Conservation (phyloP, 2,113 vertebrate species). For the Macquaria australasica region DNA sequence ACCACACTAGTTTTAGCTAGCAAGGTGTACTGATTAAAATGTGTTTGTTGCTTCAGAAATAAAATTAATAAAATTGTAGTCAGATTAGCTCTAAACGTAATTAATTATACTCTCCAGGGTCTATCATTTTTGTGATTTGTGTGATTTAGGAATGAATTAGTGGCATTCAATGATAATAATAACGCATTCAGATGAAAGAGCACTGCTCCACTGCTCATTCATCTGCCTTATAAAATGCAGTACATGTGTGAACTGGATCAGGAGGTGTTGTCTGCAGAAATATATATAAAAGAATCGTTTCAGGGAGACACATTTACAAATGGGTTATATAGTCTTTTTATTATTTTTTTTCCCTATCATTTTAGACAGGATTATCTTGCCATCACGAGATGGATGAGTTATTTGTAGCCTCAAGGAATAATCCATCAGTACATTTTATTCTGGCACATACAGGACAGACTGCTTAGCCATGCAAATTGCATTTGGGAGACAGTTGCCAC, state of each 20-base stretch:
- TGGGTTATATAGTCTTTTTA: background rate
- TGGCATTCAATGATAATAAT: background rate
- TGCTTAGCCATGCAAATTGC: slow-evolving; percentile 63
- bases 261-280: slow-evolving; percentile 4
- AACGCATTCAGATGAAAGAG: background rate
- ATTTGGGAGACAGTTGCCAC: slow-evolving; percentile 36
- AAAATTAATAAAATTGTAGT: background rate
- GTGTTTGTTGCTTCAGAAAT: background rate
- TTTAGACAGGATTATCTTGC: slow-evolving; percentile 34
- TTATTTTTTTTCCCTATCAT: background rate
- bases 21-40: background rate
- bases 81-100: slow-evolving; percentile 1
- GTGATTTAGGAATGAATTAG: background rate
- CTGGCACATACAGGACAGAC: slow-evolving; percentile 26
- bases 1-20: background rate
- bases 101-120: background rate
- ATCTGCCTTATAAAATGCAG: slow-evolving; percentile 2
- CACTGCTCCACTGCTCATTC: background rate
- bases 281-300: background rate
- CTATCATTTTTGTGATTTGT: background rate
- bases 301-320: slow-evolving; percentile 20
- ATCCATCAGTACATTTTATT: slow-evolving; percentile 43
- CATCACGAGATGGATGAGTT: slow-evolving; percentile 37
- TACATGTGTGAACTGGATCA: background rate
- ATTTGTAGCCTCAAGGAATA: slow-evolving; percentile 29